Percentiles rank a stretch among this genome's conserved stretches.
phyloP scores from a whole-genome alignment of 2,888 invertebrate genomes.

The Malachius bipustulatus region DNA sequence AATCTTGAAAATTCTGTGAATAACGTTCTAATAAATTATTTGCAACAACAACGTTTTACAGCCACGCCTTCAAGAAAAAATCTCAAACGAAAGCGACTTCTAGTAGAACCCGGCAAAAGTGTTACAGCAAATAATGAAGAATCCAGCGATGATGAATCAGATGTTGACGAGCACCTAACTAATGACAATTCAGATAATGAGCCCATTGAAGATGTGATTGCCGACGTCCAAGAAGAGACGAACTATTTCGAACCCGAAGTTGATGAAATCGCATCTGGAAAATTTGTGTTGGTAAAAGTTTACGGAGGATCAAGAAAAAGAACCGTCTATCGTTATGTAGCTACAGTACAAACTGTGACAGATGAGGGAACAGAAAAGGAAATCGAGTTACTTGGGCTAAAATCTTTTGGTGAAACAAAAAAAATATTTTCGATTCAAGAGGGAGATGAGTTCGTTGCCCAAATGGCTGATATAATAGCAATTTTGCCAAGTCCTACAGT shows the following conservation, averaged over 20 bases:
- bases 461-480: background rate
- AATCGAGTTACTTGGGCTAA: slow-evolving; percentile 11
- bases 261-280: slow-evolving; percentile 8
- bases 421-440: slow-evolving; percentile 12
- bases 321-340: slow-evolving; percentile 9
- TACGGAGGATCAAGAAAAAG: slow-evolving; percentile 8
- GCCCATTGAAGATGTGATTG: slow-evolving; percentile 6
- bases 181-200: slow-evolving; percentile 16
- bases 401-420: slow-evolving; percentile 11
- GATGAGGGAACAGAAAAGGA: slow-evolving; percentile 8
- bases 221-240: slow-evolving; percentile 7
- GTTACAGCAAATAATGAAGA: slow-evolving; percentile 13
- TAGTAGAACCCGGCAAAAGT: slow-evolving; percentile 15
- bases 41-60: slow-evolving; percentile 15
- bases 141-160: slow-evolving; percentile 15
- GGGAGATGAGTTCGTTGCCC: slow-evolving; percentile 9
- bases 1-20: slow-evolving; percentile 7
- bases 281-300: slow-evolving; percentile 10
- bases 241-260: slow-evolving; percentile 6
- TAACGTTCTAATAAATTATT: slow-evolving; percentile 12
- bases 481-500: background rate
- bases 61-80: slow-evolving; percentile 14
- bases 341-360: slow-evolving; percentile 8
- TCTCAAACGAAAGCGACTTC: slow-evolving; percentile 13
- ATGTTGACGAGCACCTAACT: slow-evolving; percentile 13